Evolutionary conservation across 2,888 invertebrate species (phyloP).

Genomic region (Junonia oenone): DNA sequence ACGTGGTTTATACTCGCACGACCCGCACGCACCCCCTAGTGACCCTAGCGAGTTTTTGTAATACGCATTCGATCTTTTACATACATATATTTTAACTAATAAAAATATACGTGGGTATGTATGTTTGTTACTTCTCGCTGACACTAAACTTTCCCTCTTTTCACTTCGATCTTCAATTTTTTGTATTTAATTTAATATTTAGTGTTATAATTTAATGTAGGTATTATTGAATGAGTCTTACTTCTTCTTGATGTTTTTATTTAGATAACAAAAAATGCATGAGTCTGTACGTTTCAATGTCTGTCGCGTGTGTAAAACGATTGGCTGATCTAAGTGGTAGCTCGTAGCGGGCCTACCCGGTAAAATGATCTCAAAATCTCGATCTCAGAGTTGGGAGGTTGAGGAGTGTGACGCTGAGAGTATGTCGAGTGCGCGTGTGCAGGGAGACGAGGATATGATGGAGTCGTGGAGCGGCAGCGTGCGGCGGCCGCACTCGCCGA

Average conservation of each 20-base stretch:
- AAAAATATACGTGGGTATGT: constrained; percentile 3
- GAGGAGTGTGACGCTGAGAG: constrained; percentile 77
- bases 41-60: constrained; percentile 26
- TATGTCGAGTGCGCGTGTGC: constrained; percentile 79
- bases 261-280: constrained; percentile 8
- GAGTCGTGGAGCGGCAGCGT: constrained; percentile 75
- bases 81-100: not conserved
- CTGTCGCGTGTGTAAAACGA: constrained; percentile 15
- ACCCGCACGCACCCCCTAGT: constrained; percentile 54
- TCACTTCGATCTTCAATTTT: constrained; percentile 2
- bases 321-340: constrained; percentile 22
- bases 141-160: constrained; percentile 6
- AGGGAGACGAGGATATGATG: constrained; percentile 83
- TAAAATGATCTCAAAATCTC: constrained; percentile 71
- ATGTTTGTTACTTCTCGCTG: constrained; percentile 8
- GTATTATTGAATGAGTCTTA: not conserved
- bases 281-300: constrained; percentile 6
- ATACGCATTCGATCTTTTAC: constrained; percentile 6
- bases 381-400: constrained; percentile 78
- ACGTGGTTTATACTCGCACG: constrained; percentile 74
- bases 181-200: not conserved
- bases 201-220: not conserved
- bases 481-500: constrained; percentile 61
- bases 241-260: not conserved
- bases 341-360: constrained; percentile 31